phyloP scores from a whole-genome alignment of 2,888 invertebrate species.

The Spilosoma lubricipeda region DNA sequence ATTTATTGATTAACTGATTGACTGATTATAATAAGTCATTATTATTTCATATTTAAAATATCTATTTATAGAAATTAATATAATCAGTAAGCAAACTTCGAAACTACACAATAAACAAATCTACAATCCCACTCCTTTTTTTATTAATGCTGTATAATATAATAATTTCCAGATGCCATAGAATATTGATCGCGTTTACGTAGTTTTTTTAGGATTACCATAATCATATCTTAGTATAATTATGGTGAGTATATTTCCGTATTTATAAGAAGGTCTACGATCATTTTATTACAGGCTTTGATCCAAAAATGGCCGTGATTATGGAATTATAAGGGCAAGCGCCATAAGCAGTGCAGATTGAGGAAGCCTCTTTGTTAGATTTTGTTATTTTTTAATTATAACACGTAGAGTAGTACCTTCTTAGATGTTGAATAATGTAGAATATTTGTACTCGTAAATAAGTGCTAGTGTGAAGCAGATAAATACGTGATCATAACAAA shows the following conservation, averaged over 20 bases:
- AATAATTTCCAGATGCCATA: background rate
- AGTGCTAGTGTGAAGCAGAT: background rate
- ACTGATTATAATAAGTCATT: background rate
- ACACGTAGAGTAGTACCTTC: background rate
- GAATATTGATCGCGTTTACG: background rate
- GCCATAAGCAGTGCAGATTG: slow-evolving; percentile 18
- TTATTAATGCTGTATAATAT: background rate
- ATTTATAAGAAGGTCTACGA: background rate
- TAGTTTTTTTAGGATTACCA: background rate
- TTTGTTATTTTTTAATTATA: background rate
- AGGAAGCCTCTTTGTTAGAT: slow-evolving; percentile 25
- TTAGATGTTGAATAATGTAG: background rate
- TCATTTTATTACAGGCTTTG: background rate
- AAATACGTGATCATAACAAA: background rate
- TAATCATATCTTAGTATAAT: background rate
- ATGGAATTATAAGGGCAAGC: slow-evolving; percentile 17
- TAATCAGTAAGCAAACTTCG: background rate
- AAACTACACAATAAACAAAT: background rate
- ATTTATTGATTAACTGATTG: too few species aligned
- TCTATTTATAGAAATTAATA: background rate
- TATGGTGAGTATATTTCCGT: background rate
- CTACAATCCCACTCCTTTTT: background rate
- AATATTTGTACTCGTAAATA: background rate
- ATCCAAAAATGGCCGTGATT: slow-evolving; percentile 28
- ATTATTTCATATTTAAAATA: background rate